Evolutionary conservation across 2,113 vertebrate species (phyloP), one percentile per base, ranked within the genome.

Genomic region (Lepisosteus osseus): DNA sequence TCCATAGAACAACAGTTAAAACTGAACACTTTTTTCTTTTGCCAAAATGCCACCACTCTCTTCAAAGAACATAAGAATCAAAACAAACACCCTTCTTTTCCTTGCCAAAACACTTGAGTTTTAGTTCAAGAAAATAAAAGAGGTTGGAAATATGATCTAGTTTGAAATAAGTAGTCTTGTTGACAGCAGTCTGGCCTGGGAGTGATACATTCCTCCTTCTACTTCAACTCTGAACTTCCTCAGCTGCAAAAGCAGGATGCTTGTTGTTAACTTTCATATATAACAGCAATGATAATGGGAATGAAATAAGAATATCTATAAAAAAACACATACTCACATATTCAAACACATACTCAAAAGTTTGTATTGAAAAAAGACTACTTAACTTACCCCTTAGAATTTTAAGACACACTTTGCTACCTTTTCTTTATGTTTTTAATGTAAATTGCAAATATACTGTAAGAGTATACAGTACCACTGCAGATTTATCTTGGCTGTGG

Each of bases 141-240:
- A 55, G 68, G 14, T 11, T 41, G 29, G 65, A 72, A 76, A 72
- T 63, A 72, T 72, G 68, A 75, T 66, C 63, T 70, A 61, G 43
- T 75, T 75, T 75, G 65, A 65, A 71, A 64, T 72, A 65, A 76
- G 59, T n/a, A 57, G 66, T 14, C 73, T 65, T 83, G 72, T 78
- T 74, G 69, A 81, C 71, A 76, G 67, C 67, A 73, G 72, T 72
- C 76, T 83, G 76, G 66, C 70, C 71, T 77, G 70, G 65, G 12
- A 61, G 54, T 55, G 56, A 66, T 29, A 57, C 63, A 56, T 61
- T 71, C 67, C 74, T 55, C 51, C 44, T 3, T 55, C 17, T 44
- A 72, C 65, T 55, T 76, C 47, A 72, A 56, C 61, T 54, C 40
- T 59, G 59, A 74, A 47, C 67, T 11, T 9, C 8, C 55, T 68